These are phyloP conservation scores for Drosophila sechellia DNA, from an alignment of 1,140 invertebrate genomes.

Conservation along the genomic window DNA sequence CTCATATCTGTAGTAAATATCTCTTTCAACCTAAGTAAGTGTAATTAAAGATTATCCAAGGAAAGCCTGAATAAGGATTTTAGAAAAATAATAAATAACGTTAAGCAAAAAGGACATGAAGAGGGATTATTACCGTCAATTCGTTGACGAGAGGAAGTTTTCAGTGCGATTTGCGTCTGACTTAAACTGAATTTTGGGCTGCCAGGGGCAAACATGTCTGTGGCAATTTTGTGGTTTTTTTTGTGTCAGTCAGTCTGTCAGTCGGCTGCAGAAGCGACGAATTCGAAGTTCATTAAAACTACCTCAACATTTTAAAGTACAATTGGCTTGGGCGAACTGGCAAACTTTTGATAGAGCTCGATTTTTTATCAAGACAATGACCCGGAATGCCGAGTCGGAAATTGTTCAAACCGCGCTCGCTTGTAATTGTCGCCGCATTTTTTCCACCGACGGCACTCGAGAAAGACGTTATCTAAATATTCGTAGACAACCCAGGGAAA, in stretches of 20 bases:
- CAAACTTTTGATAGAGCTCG: neutral
- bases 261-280: neutral
- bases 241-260: too few species aligned
- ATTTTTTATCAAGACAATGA: neutral
- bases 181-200: neutral
- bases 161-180: neutral
- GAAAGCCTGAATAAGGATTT: too few species aligned
- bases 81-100: neutral
- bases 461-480: neutral
- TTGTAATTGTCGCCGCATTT: neutral
- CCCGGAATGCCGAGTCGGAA: neutral
- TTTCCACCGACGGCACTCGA: conserved; percentile 1
- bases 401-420: neutral
- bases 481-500: neutral
- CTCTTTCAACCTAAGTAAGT: too few species aligned
- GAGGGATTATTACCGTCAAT: neutral
- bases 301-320: neutral
- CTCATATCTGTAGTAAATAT: too few species aligned
- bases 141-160: neutral
- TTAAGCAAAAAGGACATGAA: neutral
- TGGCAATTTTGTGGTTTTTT: conserved; percentile 1
- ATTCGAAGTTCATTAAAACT: neutral
- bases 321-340: neutral
- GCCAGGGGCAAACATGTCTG: neutral
- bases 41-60: neutral